phyloP scores from a whole-genome alignment of 1,140 invertebrate genomes.

The Asbolus verrucosus region DNA sequence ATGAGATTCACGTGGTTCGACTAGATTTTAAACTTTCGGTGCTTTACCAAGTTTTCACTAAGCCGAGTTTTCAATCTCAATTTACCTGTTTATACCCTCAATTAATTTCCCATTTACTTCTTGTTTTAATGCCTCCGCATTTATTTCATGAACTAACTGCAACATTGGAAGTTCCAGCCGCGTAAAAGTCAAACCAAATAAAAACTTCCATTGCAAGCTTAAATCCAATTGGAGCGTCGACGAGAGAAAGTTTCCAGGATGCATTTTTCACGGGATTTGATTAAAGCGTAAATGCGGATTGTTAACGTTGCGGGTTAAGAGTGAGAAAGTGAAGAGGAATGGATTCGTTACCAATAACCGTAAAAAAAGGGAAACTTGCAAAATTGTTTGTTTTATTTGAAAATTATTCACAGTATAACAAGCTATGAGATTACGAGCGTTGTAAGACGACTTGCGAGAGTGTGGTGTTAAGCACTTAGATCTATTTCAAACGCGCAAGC shows the following conservation, averaged over 20 bases:
- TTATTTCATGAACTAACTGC: no score
- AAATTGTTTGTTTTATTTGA: background rate
- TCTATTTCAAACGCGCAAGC: background rate
- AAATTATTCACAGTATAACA: background rate
- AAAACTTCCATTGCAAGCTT: no score
- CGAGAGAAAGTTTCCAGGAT: conserved; percentile 25
- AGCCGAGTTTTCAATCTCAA: conserved; percentile 44
- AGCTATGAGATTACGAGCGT: no score
- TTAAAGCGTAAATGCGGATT: conserved; percentile 2
- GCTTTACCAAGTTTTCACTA: conserved; percentile 26
- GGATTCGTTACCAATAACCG: background rate
- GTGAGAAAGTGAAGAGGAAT: conserved; percentile 4
- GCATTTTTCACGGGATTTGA: conserved; percentile 17
- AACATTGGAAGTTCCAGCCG: no score
- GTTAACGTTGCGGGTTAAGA: no score
- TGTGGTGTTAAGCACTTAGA: no score
- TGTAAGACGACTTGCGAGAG: no score
- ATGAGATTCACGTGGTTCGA: conserved; percentile 19
- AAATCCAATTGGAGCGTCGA: conserved; percentile 6
- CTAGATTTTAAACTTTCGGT: conserved; percentile 3
- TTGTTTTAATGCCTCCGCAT: conserved; percentile 17
- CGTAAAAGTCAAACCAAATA: no score
- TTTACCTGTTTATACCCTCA: conserved; percentile 43
- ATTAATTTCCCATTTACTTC: conserved; percentile 47
- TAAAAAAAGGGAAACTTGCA: background rate